Percentiles rank a stretch among this genome's conserved stretches.
Evolutionary conservation across 2,113 vertebrate species (phyloP).

Genomic region (Eira barbara): DNA sequence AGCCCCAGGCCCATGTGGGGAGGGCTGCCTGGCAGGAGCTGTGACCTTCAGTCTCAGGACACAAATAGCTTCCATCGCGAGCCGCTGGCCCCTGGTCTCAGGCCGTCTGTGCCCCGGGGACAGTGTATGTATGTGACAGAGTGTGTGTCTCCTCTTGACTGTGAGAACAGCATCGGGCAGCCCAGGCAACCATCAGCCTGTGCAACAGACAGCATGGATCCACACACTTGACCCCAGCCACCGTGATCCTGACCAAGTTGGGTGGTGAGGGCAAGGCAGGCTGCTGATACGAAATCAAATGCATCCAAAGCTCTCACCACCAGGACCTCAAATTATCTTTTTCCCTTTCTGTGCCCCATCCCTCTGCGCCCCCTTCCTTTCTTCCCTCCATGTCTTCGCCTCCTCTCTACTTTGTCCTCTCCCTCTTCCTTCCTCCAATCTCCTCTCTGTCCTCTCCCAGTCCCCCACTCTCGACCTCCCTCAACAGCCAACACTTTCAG

Average conservation of each 20-base stretch:
- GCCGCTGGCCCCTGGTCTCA: background rate
- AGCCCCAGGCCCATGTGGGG: background rate
- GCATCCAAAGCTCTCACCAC: background rate
- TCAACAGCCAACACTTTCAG: background rate
- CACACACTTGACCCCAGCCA: background rate
- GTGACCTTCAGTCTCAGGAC: background rate
- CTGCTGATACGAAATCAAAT: background rate
- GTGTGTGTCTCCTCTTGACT: rapidly evolving
- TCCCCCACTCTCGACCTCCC: background rate
- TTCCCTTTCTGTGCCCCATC: background rate
- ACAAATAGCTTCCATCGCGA: rapidly evolving
- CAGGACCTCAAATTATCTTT: background rate
- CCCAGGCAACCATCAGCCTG: background rate
- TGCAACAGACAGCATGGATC: too few species aligned
- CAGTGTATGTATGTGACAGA: too few species aligned
- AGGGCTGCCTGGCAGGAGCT: background rate
- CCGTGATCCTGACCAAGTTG: background rate
- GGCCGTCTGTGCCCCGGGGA: background rate
- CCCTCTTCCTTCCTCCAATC: background rate
- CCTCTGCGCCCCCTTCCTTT: background rate
- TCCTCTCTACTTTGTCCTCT: background rate
- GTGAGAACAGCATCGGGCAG: background rate
- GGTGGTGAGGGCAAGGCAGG: background rate
- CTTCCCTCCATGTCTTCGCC: background rate
- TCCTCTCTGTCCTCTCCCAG: background rate